Evolutionary conservation across 1,140 invertebrate genomes (phyloP), one percentile per base, ranked within the genome.

Genomic region (Dendrolimus kikuchii): DNA sequence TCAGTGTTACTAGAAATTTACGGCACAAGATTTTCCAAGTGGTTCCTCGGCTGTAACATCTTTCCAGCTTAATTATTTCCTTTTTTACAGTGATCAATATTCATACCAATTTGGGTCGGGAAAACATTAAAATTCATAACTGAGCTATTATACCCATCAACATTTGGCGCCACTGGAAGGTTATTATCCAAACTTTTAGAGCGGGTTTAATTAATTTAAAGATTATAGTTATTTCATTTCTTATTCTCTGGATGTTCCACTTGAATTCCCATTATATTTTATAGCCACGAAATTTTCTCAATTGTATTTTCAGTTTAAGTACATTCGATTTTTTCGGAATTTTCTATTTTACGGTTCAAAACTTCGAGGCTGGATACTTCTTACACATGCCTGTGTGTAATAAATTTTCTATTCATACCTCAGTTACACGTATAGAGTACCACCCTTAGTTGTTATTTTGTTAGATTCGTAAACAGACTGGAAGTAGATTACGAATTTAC

Each of bases 101-200:
- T 75, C 71, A 77, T 79, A 73, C 62, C 52, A 65, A 74, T 81
- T 76, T 78, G 75, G 66, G 70, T 68, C 56, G 64, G 71, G 69
- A 59, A 66, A 74, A 73, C 72, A 78, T 79, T 77, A 82, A 77
- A 81, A 82, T 81, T 82, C 79, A 84, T 81, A 82, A 74, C 77
- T 74, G 55, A 59, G 68, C 71, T 75, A 74, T 85, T 77, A 77
- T 71, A 76, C 63, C 71, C 71, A 70, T 75, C 74, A 82, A 78
- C 81, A 85, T 80, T 78, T 85, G 81, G 71, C 71, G 71, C 71
- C 62, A 65, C 69, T 63, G 56, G 51, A 59, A 72, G 61, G 66
- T 79, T 80, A 76, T 74, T 77, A 75, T 77, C 68, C 76, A 63
- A 76, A 73, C 62, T 77, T 59, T 60, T 60, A 68, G 66, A 71